These are phyloP conservation scores for Ascaphus truei DNA, from an alignment of 2,113 vertebrate genomes.

Conservation along the genomic window DNA sequence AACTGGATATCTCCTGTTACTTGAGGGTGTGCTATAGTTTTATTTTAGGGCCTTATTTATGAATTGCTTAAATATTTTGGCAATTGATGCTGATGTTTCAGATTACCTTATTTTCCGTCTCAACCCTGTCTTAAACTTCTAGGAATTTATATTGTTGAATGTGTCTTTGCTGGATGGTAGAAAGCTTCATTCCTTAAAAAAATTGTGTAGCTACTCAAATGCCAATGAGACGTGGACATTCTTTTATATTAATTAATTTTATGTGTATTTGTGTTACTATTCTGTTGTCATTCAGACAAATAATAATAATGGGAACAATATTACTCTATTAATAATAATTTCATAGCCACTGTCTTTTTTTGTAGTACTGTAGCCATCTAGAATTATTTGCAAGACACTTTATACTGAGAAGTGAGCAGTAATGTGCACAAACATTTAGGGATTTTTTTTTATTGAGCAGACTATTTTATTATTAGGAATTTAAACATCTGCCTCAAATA, in stretches of 20 bases:
- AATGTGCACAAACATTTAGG: no score
- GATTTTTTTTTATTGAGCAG: no score
- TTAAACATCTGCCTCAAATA: no score
- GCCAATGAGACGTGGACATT: background rate
- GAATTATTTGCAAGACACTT: no score
- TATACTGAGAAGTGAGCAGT: no score
- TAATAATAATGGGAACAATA: no score
- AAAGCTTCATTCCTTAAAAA: background rate
- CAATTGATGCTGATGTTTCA: background rate
- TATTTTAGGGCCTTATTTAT: constrained; percentile 13
- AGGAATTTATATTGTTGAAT: constrained; percentile 19
- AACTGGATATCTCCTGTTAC: background rate
- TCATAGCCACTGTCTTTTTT: no score
- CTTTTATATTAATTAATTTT: background rate
- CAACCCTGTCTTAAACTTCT: background rate
- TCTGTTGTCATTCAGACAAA: no score
- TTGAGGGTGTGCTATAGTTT: constrained; percentile 1
- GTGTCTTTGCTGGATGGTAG: background rate
- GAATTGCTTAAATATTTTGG: constrained; percentile 1
- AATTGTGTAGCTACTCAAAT: background rate
- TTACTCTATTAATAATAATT: no score
- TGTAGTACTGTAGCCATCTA: no score
- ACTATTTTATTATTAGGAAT: no score
- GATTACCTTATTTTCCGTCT: constrained; percentile 12
- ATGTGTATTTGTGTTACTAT: background rate